Percentiles rank a stretch among this genome's conserved stretches.
Evolutionary conservation across 1,140 invertebrate species (phyloP).

Genomic region (Tachypleus tridentatus): DNA sequence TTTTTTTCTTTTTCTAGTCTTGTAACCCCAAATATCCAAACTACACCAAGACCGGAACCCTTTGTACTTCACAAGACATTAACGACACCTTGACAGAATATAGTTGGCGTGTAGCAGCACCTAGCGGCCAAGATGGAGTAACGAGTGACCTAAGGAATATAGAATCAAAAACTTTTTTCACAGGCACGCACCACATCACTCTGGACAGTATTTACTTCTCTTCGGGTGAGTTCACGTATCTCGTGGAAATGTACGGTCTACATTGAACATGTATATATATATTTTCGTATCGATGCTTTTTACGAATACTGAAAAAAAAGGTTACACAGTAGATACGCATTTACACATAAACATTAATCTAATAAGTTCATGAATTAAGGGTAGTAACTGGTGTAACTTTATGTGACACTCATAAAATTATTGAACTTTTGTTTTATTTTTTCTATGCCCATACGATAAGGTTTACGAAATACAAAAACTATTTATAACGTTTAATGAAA

Average conservation of each 20-base stretch:
- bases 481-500: too few species aligned
- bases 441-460: too few species aligned
- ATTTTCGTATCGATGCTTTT: too few species aligned
- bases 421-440: too few species aligned
- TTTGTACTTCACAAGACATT: conserved; percentile 31
- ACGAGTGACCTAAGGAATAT: conserved; percentile 30
- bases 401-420: too few species aligned
- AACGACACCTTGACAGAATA: conserved; percentile 33
- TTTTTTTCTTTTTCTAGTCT: conserved; percentile 22
- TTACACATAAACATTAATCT: too few species aligned
- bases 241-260: neutral
- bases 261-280: too few species aligned
- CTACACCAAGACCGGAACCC: conserved; percentile 27
- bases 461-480: too few species aligned
- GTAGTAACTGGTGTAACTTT: too few species aligned
- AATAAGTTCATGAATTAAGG: too few species aligned
- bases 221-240: conserved; percentile 25
- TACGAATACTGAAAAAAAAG: too few species aligned
- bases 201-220: conserved; percentile 37
- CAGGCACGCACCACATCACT: conserved; percentile 29
- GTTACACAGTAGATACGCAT: too few species aligned
- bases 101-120: conserved; percentile 33
- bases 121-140: conserved; percentile 27
- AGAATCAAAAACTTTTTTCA: conserved; percentile 33
- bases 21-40: conserved; percentile 36